Conservation (phyloP, 2,113 vertebrate species). For the Prinia subflava region DNA sequence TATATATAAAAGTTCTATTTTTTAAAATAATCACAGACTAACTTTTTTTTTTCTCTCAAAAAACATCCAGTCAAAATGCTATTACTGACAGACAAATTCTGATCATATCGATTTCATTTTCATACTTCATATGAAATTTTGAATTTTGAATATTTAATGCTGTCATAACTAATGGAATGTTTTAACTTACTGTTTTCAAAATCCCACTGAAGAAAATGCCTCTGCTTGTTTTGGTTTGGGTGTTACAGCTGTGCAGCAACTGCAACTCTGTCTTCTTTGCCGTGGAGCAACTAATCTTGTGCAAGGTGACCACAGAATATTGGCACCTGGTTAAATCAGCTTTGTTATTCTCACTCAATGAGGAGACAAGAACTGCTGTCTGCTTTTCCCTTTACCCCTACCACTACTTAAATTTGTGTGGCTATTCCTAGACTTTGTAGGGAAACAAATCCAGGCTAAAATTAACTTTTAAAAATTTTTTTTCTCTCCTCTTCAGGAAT, state of each 20-base stretch:
- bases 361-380: background rate
- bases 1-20: background rate
- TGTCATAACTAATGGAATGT: background rate
- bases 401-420: background rate
- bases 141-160: background rate
- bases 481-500: background rate
- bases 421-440: background rate
- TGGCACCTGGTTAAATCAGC: background rate
- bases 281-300: fast-evolving
- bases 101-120: background rate
- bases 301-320: background rate
- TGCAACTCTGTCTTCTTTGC: background rate
- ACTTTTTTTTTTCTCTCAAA: background rate
- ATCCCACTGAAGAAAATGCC: background rate
- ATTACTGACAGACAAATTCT: background rate
- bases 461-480: background rate
- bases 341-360: background rate
- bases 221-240: background rate
- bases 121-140: background rate
- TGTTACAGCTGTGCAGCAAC: background rate
- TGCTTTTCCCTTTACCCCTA: background rate
- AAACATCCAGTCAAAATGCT: background rate
- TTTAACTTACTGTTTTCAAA: background rate
- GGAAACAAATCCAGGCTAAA: background rate
- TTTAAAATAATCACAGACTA: background rate